Conservation (phyloP, 2,113 vertebrate genomes). For the Cinclus mexicanus region DNA sequence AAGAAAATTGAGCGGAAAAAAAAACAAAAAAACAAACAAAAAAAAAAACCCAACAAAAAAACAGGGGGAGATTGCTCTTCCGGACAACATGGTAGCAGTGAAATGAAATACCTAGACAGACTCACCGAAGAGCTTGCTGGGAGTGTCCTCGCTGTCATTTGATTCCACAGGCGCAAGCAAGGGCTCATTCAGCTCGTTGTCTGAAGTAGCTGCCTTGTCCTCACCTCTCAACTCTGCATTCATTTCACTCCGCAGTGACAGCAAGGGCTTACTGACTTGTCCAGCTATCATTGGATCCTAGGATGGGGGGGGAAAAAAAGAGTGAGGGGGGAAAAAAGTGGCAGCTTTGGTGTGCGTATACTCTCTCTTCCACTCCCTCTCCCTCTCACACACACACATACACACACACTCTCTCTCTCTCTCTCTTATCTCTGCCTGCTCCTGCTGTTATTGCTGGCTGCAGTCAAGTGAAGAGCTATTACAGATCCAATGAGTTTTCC, state of each 20-base stretch:
- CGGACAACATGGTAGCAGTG: slow-evolving; percentile 69
- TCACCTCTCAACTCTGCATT: slow-evolving; percentile 96
- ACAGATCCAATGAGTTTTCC: slow-evolving; percentile 93
- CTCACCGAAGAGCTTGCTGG: slow-evolving; percentile 98
- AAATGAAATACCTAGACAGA: slow-evolving; percentile 82
- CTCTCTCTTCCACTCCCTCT: slow-evolving; percentile 75
- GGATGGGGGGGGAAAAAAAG: slow-evolving; percentile 62
- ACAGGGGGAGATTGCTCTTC: slow-evolving; percentile 44
- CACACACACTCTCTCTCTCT: slow-evolving; percentile 27
- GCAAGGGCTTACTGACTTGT: slow-evolving; percentile 98
- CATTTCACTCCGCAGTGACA: slow-evolving; percentile 97
- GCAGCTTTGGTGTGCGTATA: slow-evolving; percentile 78
- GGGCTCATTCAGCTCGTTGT: slow-evolving; percentile 94
- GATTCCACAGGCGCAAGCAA: slow-evolving; percentile 89
- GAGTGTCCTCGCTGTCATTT: slow-evolving; percentile 90
- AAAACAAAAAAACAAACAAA: not conserved
- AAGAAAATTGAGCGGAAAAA: slow-evolving; percentile 19
- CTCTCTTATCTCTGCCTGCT: slow-evolving; percentile 89
- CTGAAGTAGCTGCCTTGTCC: slow-evolving; percentile 91
- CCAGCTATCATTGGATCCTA: slow-evolving; percentile 99
- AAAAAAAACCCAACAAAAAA: no score
- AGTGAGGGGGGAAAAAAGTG: slow-evolving; percentile 73
- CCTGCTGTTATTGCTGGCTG: slow-evolving; percentile 93
- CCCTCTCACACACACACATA: slow-evolving; percentile 56
- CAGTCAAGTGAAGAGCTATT: slow-evolving; percentile 97